Conservation (phyloP, 1,140 invertebrate species). For the Leguminivora glycinivorella region DNA sequence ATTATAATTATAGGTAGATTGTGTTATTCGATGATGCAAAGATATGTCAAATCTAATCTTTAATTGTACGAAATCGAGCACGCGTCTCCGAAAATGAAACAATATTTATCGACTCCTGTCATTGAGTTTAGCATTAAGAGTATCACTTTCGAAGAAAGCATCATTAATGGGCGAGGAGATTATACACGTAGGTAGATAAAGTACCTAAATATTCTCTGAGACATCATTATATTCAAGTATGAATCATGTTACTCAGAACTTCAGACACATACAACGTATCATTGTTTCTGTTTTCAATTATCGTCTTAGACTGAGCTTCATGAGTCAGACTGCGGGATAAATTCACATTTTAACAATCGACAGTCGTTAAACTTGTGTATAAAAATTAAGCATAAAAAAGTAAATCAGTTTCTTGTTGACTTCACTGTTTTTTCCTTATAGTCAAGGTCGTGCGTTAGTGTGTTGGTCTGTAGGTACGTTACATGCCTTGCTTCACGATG, state of each 20-base stretch:
- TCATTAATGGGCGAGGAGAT: neutral
- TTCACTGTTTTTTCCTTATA: neutral
- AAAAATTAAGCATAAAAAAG: neutral
- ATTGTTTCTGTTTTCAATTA: slow-evolving; percentile 26
- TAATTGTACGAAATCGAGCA: no score
- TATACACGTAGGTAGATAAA: neutral
- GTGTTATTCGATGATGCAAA: no score
- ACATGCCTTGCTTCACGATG: neutral
- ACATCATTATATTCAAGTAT: slow-evolving; percentile 4
- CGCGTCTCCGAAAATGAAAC: no score
- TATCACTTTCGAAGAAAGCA: neutral
- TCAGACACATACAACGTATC: neutral
- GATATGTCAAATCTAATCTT: no score
- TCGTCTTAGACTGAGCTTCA: neutral
- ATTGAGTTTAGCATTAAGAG: neutral
- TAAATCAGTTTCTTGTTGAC: neutral
- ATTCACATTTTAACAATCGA: neutral
- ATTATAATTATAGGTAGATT: no score
- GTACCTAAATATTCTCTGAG: neutral
- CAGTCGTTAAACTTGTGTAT: neutral
- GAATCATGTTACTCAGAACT: slow-evolving; percentile 17
- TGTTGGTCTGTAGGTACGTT: neutral
- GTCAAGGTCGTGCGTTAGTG: slow-evolving; percentile 6
- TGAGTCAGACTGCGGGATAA: slow-evolving; percentile 13
- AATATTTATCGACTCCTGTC: no score